Conservation (phyloP, 1,140 invertebrate species). For the Heliothis subflexa region DNA sequence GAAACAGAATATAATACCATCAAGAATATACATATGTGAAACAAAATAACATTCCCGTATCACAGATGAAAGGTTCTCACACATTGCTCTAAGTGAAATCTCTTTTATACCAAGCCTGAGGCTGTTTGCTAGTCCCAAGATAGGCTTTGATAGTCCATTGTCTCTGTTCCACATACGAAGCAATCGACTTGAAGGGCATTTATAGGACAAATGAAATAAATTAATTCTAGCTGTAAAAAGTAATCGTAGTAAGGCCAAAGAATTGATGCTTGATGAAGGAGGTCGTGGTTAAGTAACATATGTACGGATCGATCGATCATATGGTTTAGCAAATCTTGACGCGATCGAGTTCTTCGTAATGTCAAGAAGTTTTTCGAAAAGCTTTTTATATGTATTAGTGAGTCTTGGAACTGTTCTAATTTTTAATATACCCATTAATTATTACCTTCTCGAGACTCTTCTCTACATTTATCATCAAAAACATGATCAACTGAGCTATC, state of each 20-base stretch:
- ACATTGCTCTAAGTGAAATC: constrained; percentile 42
- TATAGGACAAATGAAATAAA: not conserved
- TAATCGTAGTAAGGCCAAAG: not conserved
- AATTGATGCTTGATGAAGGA: too few relatives aligned
- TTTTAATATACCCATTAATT: too few relatives aligned
- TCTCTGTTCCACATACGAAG: constrained; percentile 43
- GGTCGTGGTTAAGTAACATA: too few relatives aligned
- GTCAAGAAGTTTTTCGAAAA: too few relatives aligned
- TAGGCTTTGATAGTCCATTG: constrained; percentile 61
- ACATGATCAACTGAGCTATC: too few relatives aligned
- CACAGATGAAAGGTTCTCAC: constrained; percentile 40
- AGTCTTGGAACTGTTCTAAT: too few relatives aligned
- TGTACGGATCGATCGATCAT: too few relatives aligned
- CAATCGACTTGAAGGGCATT: not conserved
- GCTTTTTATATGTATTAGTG: too few relatives aligned
- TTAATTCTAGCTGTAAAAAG: not conserved
- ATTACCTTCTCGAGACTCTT: too few relatives aligned
- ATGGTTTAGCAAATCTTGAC: too few relatives aligned
- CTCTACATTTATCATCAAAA: too few relatives aligned
- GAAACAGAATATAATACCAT: not conserved
- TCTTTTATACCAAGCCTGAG: constrained; percentile 42
- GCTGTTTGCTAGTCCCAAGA: constrained; percentile 61
- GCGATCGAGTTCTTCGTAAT: too few relatives aligned
- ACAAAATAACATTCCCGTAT: constrained; percentile 43
- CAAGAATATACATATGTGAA: constrained; percentile 18